A percentile compares a stretch with the other conserved stretches of the same genome.
These are phyloP conservation scores for Alosa sapidissima DNA, from an alignment of 2,797 vertebrate genomes.

Conservation along the genomic window DNA sequence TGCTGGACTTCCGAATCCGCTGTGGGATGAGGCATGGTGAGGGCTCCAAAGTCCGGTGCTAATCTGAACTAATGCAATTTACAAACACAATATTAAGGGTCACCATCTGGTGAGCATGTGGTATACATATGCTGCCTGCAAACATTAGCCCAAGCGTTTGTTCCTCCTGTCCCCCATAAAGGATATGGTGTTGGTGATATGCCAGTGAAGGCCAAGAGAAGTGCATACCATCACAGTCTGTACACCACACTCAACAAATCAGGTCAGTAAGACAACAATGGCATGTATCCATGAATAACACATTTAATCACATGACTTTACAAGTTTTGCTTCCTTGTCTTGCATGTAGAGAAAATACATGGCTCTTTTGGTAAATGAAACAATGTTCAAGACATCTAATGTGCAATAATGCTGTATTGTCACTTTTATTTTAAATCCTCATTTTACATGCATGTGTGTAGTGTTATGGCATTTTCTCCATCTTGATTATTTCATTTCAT, in stretches of 20 bases:
- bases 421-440: background rate
- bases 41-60: slow-evolving; percentile 10
- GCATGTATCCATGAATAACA: background rate
- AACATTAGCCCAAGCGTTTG: background rate
- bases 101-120: background rate
- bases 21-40: slow-evolving; percentile 92
- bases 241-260: slow-evolving; percentile 89
- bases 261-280: slow-evolving; percentile 64
- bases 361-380: background rate
- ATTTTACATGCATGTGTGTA: no score
- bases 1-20: slow-evolving; percentile 95
- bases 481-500: no score
- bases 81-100: background rate
- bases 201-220: slow-evolving; percentile 94
- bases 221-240: slow-evolving; percentile 88
- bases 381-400: background rate
- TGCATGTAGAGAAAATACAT: background rate
- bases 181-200: slow-evolving; percentile 83
- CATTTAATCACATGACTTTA: background rate
- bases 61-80: background rate
- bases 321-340: background rate
- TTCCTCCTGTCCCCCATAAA: slow-evolving; percentile 49
- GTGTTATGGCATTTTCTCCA: no score
- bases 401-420: no score
- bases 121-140: background rate